Percentiles rank a stretch among this genome's conserved stretches.
Evolutionary conservation across 1,140 invertebrate species (phyloP).

Genomic region (Sarcophaga peregrina): DNA sequence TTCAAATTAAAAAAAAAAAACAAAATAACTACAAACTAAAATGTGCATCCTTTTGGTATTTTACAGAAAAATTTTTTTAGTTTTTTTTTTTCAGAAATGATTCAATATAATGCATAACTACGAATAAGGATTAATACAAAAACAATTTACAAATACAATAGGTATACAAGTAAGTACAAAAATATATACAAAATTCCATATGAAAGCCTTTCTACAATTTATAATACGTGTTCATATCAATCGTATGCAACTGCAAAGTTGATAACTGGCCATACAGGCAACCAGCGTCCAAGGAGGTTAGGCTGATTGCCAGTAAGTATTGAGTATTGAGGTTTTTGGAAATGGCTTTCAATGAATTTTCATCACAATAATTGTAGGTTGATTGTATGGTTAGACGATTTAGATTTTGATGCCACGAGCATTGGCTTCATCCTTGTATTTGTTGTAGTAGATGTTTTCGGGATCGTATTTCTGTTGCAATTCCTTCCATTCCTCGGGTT

Average conservation of each 20-base stretch:
- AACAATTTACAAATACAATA: not conserved
- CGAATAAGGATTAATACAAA: not conserved
- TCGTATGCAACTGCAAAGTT: too few relatives aligned
- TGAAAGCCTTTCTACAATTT: not conserved
- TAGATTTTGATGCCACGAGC: constrained; percentile 59
- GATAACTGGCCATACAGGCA: too few relatives aligned
- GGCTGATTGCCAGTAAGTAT: not conserved
- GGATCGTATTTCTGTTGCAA: constrained; percentile 73
- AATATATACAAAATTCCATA: not conserved
- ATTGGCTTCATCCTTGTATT: constrained; percentile 70
- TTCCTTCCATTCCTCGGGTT: constrained; percentile 70
- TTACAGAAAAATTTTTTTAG: not conserved
- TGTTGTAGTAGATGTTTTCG: constrained; percentile 69
- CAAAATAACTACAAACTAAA: not conserved
- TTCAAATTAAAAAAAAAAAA: not conserved
- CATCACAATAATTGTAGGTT: not conserved
- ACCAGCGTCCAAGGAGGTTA: too few relatives aligned
- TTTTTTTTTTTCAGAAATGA: too few relatives aligned
- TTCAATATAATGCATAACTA: not conserved
- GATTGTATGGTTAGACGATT: not conserved
- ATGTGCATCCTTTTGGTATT: constrained; percentile 20
- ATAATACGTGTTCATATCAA: not conserved
- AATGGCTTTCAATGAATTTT: not conserved
- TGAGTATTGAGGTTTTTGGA: not conserved
- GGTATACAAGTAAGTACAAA: not conserved